Evolutionary conservation across 2,888 invertebrate species (phyloP).

Genomic region (Cheilosia vernalis): DNA sequence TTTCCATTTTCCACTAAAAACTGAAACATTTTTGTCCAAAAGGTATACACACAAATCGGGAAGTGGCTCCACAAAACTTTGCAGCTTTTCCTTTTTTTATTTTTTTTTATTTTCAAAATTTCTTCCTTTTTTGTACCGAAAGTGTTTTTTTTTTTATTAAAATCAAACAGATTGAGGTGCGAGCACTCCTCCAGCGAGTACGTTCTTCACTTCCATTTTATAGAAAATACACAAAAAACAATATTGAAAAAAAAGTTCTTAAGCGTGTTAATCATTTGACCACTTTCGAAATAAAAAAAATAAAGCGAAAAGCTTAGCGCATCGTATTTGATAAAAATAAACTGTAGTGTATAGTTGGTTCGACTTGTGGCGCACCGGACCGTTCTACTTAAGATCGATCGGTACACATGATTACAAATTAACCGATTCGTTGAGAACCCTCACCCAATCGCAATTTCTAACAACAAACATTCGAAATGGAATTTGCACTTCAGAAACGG

Average conservation of each 20-base stretch:
- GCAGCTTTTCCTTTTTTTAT: neutral
- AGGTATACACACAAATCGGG: constrained; percentile 2
- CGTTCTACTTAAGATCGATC: constrained; percentile 58
- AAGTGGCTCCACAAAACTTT: constrained; percentile 26
- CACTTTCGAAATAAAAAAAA: constrained; percentile 56
- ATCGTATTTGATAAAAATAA: constrained; percentile 70
- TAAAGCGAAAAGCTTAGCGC: constrained; percentile 67
- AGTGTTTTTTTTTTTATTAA: constrained; percentile 23
- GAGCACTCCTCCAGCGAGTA: constrained; percentile 51
- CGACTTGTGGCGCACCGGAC: constrained; percentile 28
- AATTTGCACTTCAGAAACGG: constrained; percentile 33
- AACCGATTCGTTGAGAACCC: constrained; percentile 38
- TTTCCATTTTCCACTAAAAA: constrained; percentile 67
- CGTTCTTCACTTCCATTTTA: constrained; percentile 34
- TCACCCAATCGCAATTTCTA: constrained; percentile 27
- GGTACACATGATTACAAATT: constrained; percentile 38
- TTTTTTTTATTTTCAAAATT: neutral
- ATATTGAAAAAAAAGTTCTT: constrained; percentile 36
- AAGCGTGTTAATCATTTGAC: constrained; percentile 69
- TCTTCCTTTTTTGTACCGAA: constrained; percentile 26
- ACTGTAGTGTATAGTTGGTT: constrained; percentile 51
- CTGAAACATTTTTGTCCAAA: constrained; percentile 40
- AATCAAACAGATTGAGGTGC: neutral
- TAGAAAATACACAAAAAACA: constrained; percentile 24
- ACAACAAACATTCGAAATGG: constrained; percentile 30